These are phyloP conservation scores for Leptinotarsa peninsularis DNA, from an alignment of 2,888 invertebrate genomes.

Conservation along the genomic window DNA sequence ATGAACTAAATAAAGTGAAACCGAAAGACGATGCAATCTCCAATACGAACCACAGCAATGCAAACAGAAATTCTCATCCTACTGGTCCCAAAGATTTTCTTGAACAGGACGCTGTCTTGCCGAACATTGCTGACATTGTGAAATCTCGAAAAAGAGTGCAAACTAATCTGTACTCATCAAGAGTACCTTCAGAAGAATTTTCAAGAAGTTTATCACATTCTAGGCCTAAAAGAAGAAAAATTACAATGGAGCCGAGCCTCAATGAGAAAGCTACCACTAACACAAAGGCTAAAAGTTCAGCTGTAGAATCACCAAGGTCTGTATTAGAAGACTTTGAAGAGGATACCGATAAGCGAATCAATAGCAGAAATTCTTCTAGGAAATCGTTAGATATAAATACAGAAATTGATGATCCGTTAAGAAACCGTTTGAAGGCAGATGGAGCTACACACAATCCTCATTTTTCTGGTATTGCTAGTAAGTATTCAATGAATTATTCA, in stretches of 20 bases:
- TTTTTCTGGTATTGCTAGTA: not conserved
- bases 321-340: not conserved
- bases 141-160: constrained; percentile 10
- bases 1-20: not conserved
- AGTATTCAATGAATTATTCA: constrained; percentile 9
- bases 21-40: not conserved
- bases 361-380: not conserved
- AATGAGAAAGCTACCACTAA: not conserved
- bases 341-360: not conserved
- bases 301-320: not conserved
- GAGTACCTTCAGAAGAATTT: not conserved
- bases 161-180: constrained; percentile 3
- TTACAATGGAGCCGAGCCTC: not conserved
- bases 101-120: constrained; percentile 2
- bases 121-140: not conserved
- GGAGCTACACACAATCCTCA: not conserved
- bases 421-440: not conserved
- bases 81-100: not conserved
- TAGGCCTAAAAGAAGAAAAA: constrained; percentile 6
- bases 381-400: not conserved
- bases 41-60: no score
- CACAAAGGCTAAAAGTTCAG: not conserved
- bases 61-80: not conserved
- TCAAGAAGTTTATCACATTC: not conserved
- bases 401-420: not conserved